These are phyloP conservation scores for Eolophus roseicapilla DNA, from an alignment of 2,113 vertebrate genomes.

Conservation along the genomic window DNA sequence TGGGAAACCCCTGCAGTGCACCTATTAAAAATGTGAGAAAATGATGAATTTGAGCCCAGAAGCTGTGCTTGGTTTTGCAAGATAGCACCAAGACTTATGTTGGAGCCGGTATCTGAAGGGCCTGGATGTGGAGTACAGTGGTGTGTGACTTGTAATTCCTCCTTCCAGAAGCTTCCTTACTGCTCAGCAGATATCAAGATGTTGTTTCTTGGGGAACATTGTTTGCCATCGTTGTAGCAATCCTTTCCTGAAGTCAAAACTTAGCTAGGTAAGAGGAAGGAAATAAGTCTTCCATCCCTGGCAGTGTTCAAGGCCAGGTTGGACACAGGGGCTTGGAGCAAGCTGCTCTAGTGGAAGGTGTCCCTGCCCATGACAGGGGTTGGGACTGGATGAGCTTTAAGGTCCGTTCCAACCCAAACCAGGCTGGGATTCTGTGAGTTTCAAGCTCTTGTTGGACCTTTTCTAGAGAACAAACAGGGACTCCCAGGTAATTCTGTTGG, in stretches of 20 bases:
- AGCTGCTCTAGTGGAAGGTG: background rate
- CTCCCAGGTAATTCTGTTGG: background rate
- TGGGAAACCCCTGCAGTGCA: background rate
- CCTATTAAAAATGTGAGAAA: background rate
- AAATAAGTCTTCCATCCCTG: background rate
- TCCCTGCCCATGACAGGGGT: background rate
- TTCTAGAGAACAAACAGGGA: background rate
- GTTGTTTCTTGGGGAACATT: background rate
- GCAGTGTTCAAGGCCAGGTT: background rate
- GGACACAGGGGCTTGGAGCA: background rate
- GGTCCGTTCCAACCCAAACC: background rate
- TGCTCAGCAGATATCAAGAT: background rate
- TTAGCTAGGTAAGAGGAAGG: too few species aligned
- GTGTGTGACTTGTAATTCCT: background rate
- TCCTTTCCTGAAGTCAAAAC: background rate
- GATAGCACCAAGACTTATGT: accelerated
- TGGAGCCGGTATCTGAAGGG: background rate
- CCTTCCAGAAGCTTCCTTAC: background rate
- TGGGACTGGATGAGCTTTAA: background rate
- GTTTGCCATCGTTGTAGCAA: background rate
- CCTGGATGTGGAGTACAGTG: background rate
- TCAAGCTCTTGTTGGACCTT: background rate
- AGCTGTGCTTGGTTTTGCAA: background rate
- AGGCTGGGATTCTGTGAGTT: background rate
- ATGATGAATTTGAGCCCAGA: background rate